A percentile compares a stretch with the other conserved stretches of the same genome.
Conservation (phyloP, 1,140 invertebrate species). For the Triops longicaudatus region DNA sequence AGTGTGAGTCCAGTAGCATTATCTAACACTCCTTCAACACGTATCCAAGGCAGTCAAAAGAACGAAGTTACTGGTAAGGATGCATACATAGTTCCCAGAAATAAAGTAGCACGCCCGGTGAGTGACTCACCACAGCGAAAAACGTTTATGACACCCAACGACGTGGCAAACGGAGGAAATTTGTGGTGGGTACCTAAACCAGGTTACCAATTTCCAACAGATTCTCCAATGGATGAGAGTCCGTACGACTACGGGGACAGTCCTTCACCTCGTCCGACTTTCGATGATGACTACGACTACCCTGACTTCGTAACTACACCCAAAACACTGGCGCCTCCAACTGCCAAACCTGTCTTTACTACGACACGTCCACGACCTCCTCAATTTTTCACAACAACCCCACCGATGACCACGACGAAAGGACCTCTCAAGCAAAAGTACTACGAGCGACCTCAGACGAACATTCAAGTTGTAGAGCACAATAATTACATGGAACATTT, state of each 20-base stretch:
- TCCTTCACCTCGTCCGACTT: background rate
- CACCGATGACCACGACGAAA: background rate
- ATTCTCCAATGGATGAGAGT: background rate
- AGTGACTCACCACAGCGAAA: background rate
- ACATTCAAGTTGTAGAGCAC: background rate
- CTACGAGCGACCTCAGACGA: background rate
- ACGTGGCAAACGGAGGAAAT: background rate
- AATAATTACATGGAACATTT: background rate
- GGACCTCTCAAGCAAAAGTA: background rate
- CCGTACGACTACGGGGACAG: constrained; percentile 20
- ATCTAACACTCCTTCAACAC: background rate
- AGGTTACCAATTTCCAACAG: constrained; percentile 3
- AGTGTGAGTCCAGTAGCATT: background rate
- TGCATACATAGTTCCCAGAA: background rate
- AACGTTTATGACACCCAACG: background rate
- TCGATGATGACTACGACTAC: background rate
- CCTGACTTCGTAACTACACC: background rate
- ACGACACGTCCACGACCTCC: background rate
- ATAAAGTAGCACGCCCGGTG: background rate
- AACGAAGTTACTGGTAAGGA: background rate
- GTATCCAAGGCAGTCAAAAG: too few relatives aligned
- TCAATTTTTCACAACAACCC: background rate
- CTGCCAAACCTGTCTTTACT: background rate
- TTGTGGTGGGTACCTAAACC: constrained; percentile 20
- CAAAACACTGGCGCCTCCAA: background rate